These are phyloP conservation scores for Drosophila serrata DNA, from an alignment of 1,140 invertebrate species.

Conservation along the genomic window DNA sequence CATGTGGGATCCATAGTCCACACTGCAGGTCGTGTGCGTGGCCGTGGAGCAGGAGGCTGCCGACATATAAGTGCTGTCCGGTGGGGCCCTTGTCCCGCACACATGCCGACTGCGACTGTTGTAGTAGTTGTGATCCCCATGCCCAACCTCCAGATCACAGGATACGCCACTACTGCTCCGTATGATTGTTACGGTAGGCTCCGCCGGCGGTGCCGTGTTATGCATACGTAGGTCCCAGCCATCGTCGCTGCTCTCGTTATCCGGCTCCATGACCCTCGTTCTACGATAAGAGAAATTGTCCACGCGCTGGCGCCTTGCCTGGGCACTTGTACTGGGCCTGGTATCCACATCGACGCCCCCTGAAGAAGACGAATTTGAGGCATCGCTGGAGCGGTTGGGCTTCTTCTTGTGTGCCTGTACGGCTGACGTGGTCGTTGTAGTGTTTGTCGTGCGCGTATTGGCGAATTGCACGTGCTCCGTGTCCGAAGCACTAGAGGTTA, in stretches of 20 bases:
- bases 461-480: conserved; percentile 80
- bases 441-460: conserved; percentile 79
- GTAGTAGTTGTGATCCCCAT: conserved; percentile 70
- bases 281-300: conserved; percentile 21
- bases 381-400: conserved; percentile 40
- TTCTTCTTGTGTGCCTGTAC: conserved; percentile 68
- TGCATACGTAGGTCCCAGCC: conserved; percentile 69
- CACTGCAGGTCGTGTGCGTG: conserved; percentile 66
- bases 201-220: conserved; percentile 27
- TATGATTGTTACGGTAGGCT: conserved; percentile 9
- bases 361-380: conserved; percentile 45
- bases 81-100: neutral
- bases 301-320: conserved; percentile 52
- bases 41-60: conserved; percentile 64
- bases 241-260: conserved; percentile 67
- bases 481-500: conserved; percentile 73
- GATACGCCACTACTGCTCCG: conserved; percentile 6
- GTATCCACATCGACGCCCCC: conserved; percentile 59
- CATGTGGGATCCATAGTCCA: conserved; percentile 57
- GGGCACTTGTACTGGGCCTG: conserved; percentile 68
- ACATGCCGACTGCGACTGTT: conserved; percentile 27
- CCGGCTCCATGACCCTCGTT: conserved; percentile 36
- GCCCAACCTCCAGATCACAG: conserved; percentile 21
- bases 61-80: conserved; percentile 43
- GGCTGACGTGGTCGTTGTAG: conserved; percentile 77